Evolutionary conservation across 2,113 vertebrate genomes (phyloP), one percentile per base, ranked within the genome.

Genomic region (Hylia prasina): DNA sequence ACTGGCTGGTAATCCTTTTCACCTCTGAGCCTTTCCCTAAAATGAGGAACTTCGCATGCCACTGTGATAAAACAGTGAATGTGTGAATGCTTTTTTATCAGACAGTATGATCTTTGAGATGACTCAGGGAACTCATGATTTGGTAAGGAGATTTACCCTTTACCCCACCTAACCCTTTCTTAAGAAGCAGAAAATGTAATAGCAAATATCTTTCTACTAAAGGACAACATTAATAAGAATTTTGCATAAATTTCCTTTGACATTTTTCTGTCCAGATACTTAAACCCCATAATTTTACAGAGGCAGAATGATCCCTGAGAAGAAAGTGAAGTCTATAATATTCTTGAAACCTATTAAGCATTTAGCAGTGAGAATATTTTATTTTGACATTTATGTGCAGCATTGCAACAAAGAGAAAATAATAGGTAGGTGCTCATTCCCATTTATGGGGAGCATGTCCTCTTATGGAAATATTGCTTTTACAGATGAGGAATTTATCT

Each of bases 11-110:
- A 73, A 51, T 33, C 5, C 31, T 77, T 69, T 30, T 21, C 15
- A 48, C 24, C 5, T 48, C 50, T 31, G 31, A 72, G 27, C 8
- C 7, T 50, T 69, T 64, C 13, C 21, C 17, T 47, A 57, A 69
- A 33, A 48, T 20, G 7, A 69, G 20, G 33, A 87, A 14, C 11
- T n/a, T 24, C 1, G 2, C 4, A 0, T n/a, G 16, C 11, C 30
- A n/a, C 19, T 12, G 21, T 7, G 13, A 51, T 3, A n/a, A 48
- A 85, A 21, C 0, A 1, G n/a, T 82, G 44, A 45, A 45, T 87
- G 2, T 42, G 12, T 23, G 11, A 85, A 58, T 9, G 0, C 0
- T 44, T 53, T 84, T 68, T 13, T n/a, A 20, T 86, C 6, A 79
- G 33, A 13, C 13, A 45, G 2, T 5, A 20, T 11, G 13, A 63